Conservation (phyloP, 2,797 vertebrate genomes). For the Anas bernieri region DNA sequence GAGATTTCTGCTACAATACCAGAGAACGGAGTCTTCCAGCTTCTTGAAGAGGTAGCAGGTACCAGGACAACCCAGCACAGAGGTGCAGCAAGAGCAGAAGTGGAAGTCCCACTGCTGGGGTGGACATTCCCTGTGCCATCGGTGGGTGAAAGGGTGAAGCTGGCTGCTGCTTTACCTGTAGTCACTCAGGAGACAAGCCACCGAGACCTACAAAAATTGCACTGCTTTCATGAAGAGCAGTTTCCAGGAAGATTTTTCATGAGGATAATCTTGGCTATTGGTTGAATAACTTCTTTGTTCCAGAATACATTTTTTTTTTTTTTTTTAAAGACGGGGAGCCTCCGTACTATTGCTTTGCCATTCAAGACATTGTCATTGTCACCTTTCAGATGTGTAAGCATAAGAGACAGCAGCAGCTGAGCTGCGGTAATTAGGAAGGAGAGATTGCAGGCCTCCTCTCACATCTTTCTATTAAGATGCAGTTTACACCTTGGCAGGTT, state of each 20-base stretch:
- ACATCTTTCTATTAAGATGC: constrained; percentile 34
- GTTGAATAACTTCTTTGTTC: constrained; percentile 31
- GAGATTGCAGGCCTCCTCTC: constrained; percentile 38
- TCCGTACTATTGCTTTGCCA: constrained; percentile 7
- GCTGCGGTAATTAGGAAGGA: constrained; percentile 58
- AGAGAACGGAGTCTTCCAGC: not conserved
- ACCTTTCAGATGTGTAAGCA: constrained; percentile 55
- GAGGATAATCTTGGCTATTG: not conserved
- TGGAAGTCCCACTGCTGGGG: not conserved
- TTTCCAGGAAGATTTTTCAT: not conserved
- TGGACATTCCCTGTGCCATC: not conserved
- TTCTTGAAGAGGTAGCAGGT: not conserved
- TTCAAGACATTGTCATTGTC: constrained; percentile 60
- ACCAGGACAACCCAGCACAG: not conserved
- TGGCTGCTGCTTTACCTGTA: not conserved
- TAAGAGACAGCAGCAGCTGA: constrained; percentile 70
- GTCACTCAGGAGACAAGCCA: not conserved
- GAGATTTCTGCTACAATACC: not conserved
- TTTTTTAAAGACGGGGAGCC: not conserved
- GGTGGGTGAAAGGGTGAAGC: not conserved
- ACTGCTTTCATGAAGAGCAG: not conserved
- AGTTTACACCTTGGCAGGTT: constrained; percentile 51
- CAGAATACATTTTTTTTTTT: not conserved
- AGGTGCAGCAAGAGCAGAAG: not conserved
- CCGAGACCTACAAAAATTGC: not conserved